Percentiles rank a stretch among this genome's conserved stretches.
Evolutionary conservation across 1,140 invertebrate species (phyloP).

Genomic region (Argopecten irradians): DNA sequence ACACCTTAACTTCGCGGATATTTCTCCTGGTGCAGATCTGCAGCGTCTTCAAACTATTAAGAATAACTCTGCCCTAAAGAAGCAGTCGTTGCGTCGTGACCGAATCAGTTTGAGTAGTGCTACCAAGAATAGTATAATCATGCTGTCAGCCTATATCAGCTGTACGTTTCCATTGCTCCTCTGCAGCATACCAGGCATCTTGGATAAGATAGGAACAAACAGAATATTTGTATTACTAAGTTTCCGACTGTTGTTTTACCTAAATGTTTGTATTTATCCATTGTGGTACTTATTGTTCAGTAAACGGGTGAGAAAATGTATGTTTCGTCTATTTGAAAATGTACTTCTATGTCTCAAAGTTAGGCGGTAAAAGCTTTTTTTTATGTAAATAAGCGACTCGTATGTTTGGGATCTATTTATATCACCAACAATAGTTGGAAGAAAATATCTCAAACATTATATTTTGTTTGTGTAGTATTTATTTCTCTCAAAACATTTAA

Average conservation of each 20-base stretch:
- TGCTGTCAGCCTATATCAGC: conserved; percentile 59
- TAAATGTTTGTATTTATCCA: conserved; percentile 66
- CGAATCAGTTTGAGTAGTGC: conserved; percentile 60
- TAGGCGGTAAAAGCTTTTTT: conserved; percentile 29
- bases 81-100: conserved; percentile 58
- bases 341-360: conserved; percentile 46
- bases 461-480: background rate
- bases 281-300: conserved; percentile 70
- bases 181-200: conserved; percentile 56
- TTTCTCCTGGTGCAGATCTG: conserved; percentile 60
- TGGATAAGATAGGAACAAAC: conserved; percentile 31
- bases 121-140: conserved; percentile 66
- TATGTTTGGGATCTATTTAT: background rate
- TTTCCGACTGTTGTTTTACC: conserved; percentile 61
- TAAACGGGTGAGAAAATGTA: conserved; percentile 64
- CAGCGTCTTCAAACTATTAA: conserved; percentile 60
- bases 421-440: too few relatives aligned
- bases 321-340: conserved; percentile 57
- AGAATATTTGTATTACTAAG: conserved; percentile 51
- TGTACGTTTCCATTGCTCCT: conserved; percentile 64
- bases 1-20: conserved; percentile 60
- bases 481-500: background rate
- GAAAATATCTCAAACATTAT: too few relatives aligned
- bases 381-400: background rate
- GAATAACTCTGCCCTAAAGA: conserved; percentile 58